Evolutionary conservation across 1,140 invertebrate species (phyloP), one percentile per base, ranked within the genome.

Genomic region (Achroia grisella): DNA sequence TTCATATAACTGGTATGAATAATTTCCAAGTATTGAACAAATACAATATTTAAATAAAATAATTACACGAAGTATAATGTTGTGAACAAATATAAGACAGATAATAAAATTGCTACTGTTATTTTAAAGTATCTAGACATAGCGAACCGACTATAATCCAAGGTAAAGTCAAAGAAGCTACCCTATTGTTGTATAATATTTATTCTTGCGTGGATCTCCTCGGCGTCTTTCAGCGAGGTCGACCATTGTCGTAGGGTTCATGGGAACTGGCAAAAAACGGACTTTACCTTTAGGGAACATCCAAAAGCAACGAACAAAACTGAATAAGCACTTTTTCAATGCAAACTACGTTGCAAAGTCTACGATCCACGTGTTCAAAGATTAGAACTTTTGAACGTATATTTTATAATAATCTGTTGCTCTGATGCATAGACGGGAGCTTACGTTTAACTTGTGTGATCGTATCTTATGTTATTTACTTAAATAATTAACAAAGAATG

Each of bases 121-220:
- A 23, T 14, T n/a, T 31, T 8, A 28, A 56, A 75, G 56, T 71
- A 77, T 75, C 66, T 77, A 74, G 43, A 61, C 17, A 1, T 14
- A 9, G 10, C 1, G 34, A 10, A 34, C 52, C n/a, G 9, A n/a
- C 30, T 47, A 47, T 35, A 57, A 36, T 8, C 44, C 47, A 53
- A 79, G 61, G 51, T 62, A 73, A 83, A 81, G 77, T 81, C 77
- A 84, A 80, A 81, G 80, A 75, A 78, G 72, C 77, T 65, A 79
- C 74, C 76, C 80, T 65, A 81, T 84, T 84, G 80, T 84, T 77
- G 65, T 52, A 41, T 56, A 72, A 84, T 84, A 84, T 81, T 84
- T 84, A 84, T 84, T 84, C 80, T 81, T 81, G 75, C 71, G 71
- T 76, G 67, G 77, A 80, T 81, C 75, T 71, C 50, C 64, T 70